Evolutionary conservation across 2,888 invertebrate species (phyloP), one percentile per base, ranked within the genome.

Genomic region (Keiferia lycopersicella): DNA sequence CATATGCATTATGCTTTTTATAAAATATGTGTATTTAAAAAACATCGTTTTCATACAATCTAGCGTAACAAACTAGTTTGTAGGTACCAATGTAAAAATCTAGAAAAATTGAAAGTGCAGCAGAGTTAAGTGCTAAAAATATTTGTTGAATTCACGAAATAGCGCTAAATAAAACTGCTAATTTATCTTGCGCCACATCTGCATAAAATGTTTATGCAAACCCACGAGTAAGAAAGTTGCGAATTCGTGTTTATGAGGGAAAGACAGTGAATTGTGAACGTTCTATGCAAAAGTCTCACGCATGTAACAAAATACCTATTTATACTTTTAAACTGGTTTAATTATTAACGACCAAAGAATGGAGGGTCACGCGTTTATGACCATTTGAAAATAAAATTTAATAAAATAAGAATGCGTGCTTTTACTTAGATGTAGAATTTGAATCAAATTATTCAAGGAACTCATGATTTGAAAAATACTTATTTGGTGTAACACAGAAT

Each of bases 201-300:
- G 14, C 53, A 53, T 53, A 61, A 34, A 48, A 56, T 56, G 30
- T 41, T 53, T 60, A 60, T 22, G 41, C 45, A 45, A 38, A 60
- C 14, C 22, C 4, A 34, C 34, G 10, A 34, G 34, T 34, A 60
- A 39, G 60, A 41, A 60, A 60, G 60, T 45, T 41, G 26, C 26
- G 12, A 60, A 61, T 61, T 61, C 50, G 50, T 50, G 34, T 50
- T 50, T 61, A 34, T 61, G 61, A 61, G 48, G 57, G 50, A 58
- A 59, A 59, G 18, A 59, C 30, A 51, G 11, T 56, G 38, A 16
- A 58, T 58, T 63, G 34, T 62, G 41, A 34, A n/a, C 16, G 51
- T 61, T 64, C 48, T 64, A 57, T 61, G 61, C 64, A 39, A 64
- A 64, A 61, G 45, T 61, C 64, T 14, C 64, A 64, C 64, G 64